Evolutionary conservation across 1,140 invertebrate genomes (phyloP).

Genomic region (Drosophila miranda): DNA sequence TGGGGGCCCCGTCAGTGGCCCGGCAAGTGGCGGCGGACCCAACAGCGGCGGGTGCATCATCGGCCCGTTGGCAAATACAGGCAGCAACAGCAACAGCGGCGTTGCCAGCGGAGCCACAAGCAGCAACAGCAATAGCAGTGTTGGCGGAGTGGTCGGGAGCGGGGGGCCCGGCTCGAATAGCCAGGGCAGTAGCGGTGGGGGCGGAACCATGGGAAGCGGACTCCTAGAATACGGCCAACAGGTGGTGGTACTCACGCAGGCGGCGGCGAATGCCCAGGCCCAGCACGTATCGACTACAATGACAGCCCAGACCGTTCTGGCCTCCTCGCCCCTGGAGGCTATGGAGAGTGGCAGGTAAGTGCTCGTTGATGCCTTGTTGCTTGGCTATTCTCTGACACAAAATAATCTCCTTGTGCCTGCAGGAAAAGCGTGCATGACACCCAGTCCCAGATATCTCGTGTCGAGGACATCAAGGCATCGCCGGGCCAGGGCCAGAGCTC

Average conservation of each 20-base stretch:
- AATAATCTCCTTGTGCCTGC: neutral
- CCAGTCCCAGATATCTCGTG: constrained; percentile 78
- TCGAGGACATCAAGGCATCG: constrained; percentile 84
- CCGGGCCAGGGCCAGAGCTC: constrained; percentile 82
- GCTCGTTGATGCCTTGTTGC: no score
- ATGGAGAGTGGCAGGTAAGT: constrained; percentile 78
- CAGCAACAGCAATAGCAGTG: constrained; percentile 50
- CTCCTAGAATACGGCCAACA: constrained; percentile 35
- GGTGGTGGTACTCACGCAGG: constrained; percentile 39
- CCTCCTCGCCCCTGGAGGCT: constrained; percentile 66
- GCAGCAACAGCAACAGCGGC: constrained; percentile 42
- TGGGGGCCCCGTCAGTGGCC: constrained; percentile 18
- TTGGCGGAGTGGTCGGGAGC: constrained; percentile 32
- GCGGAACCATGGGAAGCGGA: constrained; percentile 28
- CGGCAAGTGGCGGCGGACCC: constrained; percentile 40
- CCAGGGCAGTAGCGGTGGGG: constrained; percentile 36
- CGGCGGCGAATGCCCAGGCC: constrained; percentile 33
- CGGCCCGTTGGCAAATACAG: neutral
- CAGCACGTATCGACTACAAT: constrained; percentile 66
- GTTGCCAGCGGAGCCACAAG: constrained; percentile 43
- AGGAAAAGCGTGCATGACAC: constrained; percentile 84
- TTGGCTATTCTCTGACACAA: no score
- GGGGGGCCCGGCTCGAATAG: constrained; percentile 39
- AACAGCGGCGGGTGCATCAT: constrained; percentile 32
- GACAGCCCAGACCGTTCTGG: constrained; percentile 64